Evolutionary conservation across 2,797 vertebrate genomes (phyloP).

Genomic region (Streptopelia turtur): DNA sequence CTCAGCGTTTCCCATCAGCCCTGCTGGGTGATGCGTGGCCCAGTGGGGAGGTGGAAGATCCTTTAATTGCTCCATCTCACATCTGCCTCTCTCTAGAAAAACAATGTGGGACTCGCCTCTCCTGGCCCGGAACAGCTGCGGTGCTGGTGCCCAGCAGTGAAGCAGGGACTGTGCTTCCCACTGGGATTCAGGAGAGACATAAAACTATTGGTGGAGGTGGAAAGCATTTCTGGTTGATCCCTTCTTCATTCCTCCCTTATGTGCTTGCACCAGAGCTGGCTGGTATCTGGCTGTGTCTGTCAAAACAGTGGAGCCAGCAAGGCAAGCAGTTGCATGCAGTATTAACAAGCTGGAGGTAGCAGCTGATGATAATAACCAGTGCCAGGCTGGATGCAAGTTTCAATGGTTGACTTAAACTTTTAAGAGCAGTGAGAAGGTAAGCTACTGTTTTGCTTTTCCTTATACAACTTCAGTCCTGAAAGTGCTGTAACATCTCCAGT

Average conservation of each 20-base stretch:
- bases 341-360: neutral
- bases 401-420: neutral
- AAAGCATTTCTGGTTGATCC: neutral
- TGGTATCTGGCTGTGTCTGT: neutral
- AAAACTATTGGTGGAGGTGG: neutral
- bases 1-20: neutral
- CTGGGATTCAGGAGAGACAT: neutral
- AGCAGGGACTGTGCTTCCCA: neutral
- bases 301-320: neutral
- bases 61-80: neutral
- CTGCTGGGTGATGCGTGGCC: fast-evolving
- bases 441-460: neutral
- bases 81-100: neutral
- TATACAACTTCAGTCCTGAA: neutral
- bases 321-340: neutral
- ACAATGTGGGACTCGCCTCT: neutral
- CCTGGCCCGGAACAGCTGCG: fast-evolving
- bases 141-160: neutral
- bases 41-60: neutral
- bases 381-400: neutral
- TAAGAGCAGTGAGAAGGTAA: neutral
- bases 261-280: neutral
- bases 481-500: neutral
- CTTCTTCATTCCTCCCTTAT: neutral
- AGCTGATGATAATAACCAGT: neutral